These are phyloP conservation scores for Lasioglossum morio DNA, from an alignment of 2,888 invertebrate genomes.

Conservation along the genomic window DNA sequence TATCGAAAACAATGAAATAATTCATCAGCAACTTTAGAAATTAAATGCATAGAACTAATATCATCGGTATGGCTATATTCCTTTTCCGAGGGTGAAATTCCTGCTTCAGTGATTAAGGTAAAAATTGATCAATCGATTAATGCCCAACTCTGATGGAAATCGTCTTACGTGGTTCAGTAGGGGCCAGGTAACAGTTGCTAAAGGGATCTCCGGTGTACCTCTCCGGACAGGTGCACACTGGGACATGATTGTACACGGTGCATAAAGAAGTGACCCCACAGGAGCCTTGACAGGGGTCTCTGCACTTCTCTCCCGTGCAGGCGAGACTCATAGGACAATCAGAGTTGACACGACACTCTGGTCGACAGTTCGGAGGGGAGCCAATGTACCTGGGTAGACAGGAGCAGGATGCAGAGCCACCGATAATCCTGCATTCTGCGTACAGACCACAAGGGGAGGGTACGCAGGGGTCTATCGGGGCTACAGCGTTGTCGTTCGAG, in stretches of 20 bases:
- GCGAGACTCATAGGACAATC: conserved; percentile 93
- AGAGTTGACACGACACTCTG: conserved; percentile 93
- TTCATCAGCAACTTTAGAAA: not conserved
- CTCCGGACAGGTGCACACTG: conserved; percentile 92
- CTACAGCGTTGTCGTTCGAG: conserved; percentile 67
- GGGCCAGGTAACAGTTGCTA: conserved; percentile 89
- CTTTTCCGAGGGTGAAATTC: not conserved
- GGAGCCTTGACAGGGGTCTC: conserved; percentile 93
- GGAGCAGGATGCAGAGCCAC: conserved; percentile 92
- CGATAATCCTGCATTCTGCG: conserved; percentile 92
- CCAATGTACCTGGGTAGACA: conserved; percentile 92
- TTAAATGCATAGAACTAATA: not conserved
- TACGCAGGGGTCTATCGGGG: conserved; percentile 89
- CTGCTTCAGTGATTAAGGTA: no score
- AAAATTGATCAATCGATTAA: not conserved
- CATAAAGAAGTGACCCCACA: conserved; percentile 93
- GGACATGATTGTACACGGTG: conserved; percentile 92
- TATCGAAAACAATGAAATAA: no score
- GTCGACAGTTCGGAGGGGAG: conserved; percentile 92
- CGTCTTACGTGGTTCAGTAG: conserved; percentile 80
- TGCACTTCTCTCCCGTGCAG: conserved; percentile 93
- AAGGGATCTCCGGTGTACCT: conserved; percentile 94
- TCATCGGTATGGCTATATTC: no score
- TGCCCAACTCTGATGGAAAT: not conserved
- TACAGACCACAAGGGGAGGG: conserved; percentile 95